Base-by-base conservation (phyloP, 2,888 invertebrate species). In the Noctua janthe region DNA sequence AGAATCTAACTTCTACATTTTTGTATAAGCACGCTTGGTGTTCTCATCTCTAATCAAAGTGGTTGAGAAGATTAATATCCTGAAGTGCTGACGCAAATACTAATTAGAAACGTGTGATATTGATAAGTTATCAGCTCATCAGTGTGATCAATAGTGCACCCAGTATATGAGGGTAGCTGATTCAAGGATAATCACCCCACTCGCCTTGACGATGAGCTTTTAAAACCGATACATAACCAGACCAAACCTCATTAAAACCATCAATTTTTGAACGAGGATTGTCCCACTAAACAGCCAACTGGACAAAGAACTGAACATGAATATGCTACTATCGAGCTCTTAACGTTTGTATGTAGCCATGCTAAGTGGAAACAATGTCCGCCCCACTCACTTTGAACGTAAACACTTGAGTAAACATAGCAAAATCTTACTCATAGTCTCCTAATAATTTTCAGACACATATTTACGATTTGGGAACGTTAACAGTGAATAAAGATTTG, bases 331-430 rank as follows among this genome's bases (percentile, higher is more conserved):
- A n/a, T 20, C 5, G 39, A 51, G 8, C 8, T 35, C 20, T 62
- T 15, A 39, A 11, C 64, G 23, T 62, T 62, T 29, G n/a, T 56
- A 15, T 29, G 66, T 6, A 56, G n/a, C 13, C 29, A 54, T 11
- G 64, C 17, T n/a, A 23, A 49, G 5, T 66, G 39, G 35, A 66
- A 66, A 20, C 66, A 39, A 66, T 66, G 66, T 39, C 20, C 4
- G 39, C 5, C 66, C 10, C 20, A 39, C 20, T 39, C 35, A 20
- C 1, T 64, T 64, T 35, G 20, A 64, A 35, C 10, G 64, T 64
- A 20, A n/a, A 76, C 67, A 85, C 79, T 76, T 86, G 86, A 39
- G 54, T 47, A 76, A 84, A 85, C 59, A 62, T n/a, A 15, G 8
- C 17, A 6, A 56, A 71, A 74, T 74, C 76, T 79, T 76, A 82